These are phyloP conservation scores for Halichoeres trimaculatus DNA, from an alignment of 2,113 vertebrate species.

Conservation along the genomic window DNA sequence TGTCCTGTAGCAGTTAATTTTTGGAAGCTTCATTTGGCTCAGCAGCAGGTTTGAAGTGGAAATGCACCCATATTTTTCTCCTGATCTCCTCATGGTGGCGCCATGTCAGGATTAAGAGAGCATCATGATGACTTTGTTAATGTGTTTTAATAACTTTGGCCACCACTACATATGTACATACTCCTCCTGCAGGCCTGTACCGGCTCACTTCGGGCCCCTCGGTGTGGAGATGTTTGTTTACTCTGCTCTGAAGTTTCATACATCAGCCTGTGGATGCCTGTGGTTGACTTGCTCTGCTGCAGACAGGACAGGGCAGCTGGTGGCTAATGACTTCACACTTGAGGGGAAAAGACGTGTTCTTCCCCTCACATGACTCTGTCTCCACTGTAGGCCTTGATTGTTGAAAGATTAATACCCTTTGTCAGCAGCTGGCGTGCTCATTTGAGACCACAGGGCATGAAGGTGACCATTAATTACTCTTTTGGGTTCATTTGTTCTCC, in stretches of 20 bases:
- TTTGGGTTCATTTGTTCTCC: constrained; percentile 31
- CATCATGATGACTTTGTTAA: too few species aligned
- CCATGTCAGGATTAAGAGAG: too few species aligned
- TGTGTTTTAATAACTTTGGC: too few species aligned
- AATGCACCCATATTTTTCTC: too few species aligned
- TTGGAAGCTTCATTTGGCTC: too few species aligned
- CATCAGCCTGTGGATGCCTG: constrained; percentile 13
- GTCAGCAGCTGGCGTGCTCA: constrained; percentile 40
- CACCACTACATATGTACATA: not conserved
- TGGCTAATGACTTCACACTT: constrained; percentile 60
- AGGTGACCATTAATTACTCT: constrained; percentile 58
- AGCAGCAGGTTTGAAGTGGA: too few species aligned
- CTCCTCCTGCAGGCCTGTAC: not conserved
- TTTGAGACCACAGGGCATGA: constrained; percentile 50
- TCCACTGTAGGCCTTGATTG: constrained; percentile 21
- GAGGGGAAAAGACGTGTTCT: constrained; percentile 31
- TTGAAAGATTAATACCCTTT: constrained; percentile 41
- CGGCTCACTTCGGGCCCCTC: not conserved
- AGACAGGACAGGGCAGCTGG: constrained; percentile 51
- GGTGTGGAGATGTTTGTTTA: constrained; percentile 42
- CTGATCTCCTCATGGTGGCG: too few species aligned
- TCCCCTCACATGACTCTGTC: constrained; percentile 30
- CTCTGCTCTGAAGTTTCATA: not conserved
- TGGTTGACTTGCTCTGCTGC: constrained; percentile 40
- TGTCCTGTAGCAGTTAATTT: too few species aligned